Percentiles rank a stretch among this genome's conserved stretches.
Conservation (phyloP, 2,113 vertebrate species). For the Corvus hawaiiensis region DNA sequence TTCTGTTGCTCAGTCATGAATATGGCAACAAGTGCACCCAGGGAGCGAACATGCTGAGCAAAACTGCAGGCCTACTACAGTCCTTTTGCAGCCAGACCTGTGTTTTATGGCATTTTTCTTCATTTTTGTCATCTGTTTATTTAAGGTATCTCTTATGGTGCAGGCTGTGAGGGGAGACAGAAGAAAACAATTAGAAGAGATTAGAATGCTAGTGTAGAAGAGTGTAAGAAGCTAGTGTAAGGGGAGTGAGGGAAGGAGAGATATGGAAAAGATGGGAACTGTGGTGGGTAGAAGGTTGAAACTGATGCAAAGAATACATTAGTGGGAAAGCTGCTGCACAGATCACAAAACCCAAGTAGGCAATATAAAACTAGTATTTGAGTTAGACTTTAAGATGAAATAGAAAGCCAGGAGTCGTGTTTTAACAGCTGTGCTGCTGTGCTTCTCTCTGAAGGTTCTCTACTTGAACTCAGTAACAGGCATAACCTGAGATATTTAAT, state of each 20-base stretch:
- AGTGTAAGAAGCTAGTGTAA: neutral
- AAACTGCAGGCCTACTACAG: neutral
- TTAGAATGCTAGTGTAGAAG: no score
- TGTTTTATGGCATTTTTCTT: neutral
- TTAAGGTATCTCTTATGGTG: neutral
- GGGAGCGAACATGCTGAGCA: neutral
- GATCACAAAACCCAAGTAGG: neutral
- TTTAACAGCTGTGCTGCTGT: neutral
- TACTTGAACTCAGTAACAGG: neutral
- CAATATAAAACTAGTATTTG: neutral
- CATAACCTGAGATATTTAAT: neutral
- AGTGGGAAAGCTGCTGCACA: neutral
- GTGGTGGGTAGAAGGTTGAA: neutral
- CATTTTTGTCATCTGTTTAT: neutral
- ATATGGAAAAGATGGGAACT: neutral
- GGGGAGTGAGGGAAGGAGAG: neutral
- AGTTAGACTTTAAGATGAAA: neutral
- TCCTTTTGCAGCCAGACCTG: neutral
- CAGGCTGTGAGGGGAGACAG: neutral
- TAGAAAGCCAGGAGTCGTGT: neutral
- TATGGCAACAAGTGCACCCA: neutral
- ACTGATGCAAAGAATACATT: neutral
- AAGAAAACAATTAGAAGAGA: neutral
- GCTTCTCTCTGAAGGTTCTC: neutral
- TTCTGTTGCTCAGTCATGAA: neutral